A percentile compares a stretch with the other conserved stretches of the same genome.
phyloP scores from a whole-genome alignment of 2,888 invertebrate species.

The Arrhopalites spinosus region DNA sequence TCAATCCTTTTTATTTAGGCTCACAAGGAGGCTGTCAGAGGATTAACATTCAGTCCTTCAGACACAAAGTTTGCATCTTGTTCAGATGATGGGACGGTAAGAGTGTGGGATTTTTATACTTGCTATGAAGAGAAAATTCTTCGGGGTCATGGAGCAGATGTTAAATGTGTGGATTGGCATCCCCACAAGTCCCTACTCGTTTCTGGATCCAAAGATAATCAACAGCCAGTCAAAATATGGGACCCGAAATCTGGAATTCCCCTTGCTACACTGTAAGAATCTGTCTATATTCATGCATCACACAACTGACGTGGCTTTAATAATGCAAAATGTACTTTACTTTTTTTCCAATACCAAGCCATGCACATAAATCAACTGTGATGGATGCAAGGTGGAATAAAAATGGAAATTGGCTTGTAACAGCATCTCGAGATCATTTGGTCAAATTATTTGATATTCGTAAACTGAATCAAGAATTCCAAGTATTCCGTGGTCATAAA shows the following conservation, averaged over 20 bases:
- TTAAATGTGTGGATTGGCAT: constrained; percentile 98
- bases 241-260: constrained; percentile 96
- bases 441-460: constrained; percentile 97
- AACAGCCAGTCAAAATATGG: constrained; percentile 99
- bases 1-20: constrained; percentile 65
- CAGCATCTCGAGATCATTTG: constrained; percentile 96
- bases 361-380: constrained; percentile 98
- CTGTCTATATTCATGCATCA: not conserved
- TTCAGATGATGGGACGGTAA: constrained; percentile 97
- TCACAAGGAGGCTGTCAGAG: constrained; percentile 98
- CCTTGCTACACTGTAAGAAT: constrained; percentile 81
- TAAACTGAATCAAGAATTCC: constrained; percentile 92
- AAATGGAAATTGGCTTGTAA: constrained; percentile 98
- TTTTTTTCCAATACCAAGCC: constrained; percentile 63
- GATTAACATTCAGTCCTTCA: constrained; percentile 99
- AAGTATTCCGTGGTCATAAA: constrained; percentile 98
- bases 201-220: constrained; percentile 98
- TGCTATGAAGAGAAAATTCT: constrained; percentile 94
- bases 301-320: not conserved
- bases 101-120: constrained; percentile 98
- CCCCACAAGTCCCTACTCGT: constrained; percentile 95
- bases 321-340: not conserved
- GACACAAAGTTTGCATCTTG: constrained; percentile 99
- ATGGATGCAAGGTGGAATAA: constrained; percentile 99
- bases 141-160: constrained; percentile 96